Conservation (phyloP, 2,888 invertebrate genomes). For the Augochlorella aurata region DNA sequence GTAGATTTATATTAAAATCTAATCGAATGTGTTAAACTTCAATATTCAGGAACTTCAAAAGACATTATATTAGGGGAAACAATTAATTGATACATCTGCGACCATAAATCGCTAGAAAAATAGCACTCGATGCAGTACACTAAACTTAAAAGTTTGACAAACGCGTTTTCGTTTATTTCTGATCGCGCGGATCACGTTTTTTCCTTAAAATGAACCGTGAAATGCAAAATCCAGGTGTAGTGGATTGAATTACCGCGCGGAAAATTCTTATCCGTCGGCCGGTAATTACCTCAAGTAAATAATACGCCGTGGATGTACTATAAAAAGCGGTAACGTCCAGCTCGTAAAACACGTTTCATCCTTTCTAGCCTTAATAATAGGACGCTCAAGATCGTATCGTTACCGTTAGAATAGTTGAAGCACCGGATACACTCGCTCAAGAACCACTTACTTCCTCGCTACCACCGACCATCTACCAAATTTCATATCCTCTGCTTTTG, state of each 20-base stretch:
- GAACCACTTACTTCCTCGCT: conserved; percentile 42
- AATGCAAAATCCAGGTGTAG: neutral
- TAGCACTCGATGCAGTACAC: too few relatives aligned
- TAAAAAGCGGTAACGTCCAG: conserved; percentile 7
- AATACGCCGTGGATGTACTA: neutral
- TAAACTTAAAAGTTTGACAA: too few relatives aligned
- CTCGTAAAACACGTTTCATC: neutral
- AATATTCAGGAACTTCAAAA: too few relatives aligned
- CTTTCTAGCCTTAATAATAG: conserved; percentile 24
- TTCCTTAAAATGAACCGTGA: neutral
- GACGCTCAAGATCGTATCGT: conserved; percentile 41
- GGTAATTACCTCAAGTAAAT: neutral
- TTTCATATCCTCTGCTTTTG: conserved; percentile 27
- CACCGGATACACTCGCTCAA: conserved; percentile 53
- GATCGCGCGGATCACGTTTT: neutral
- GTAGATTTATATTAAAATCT: too few relatives aligned
- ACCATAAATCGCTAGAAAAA: too few relatives aligned
- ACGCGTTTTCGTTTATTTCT: too few relatives aligned
- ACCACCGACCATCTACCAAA: conserved; percentile 27
- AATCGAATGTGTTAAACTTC: too few relatives aligned
- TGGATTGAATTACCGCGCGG: neutral
- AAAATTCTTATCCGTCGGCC: neutral
- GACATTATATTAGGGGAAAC: too few relatives aligned
- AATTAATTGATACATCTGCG: too few relatives aligned
- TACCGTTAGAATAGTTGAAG: conserved; percentile 54